Evolutionary conservation across 2,113 vertebrate species (phyloP).

Genomic region (Limnothrissa miodon): DNA sequence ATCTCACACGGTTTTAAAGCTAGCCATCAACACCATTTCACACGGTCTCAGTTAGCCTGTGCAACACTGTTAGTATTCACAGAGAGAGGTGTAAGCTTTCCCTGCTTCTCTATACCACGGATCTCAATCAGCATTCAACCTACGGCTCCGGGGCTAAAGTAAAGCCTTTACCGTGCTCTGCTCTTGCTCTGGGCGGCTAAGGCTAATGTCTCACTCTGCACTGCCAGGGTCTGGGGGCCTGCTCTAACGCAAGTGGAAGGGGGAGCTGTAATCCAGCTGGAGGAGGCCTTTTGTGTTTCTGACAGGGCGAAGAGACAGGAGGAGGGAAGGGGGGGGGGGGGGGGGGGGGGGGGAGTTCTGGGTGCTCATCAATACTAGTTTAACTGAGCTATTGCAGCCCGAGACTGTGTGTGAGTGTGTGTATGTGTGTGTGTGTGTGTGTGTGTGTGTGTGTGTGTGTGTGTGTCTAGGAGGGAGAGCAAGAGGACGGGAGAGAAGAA

Average conservation of each 20-base stretch:
- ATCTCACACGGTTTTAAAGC: neutral
- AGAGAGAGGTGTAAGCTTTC: neutral
- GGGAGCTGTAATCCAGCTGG: slow-evolving; percentile 22
- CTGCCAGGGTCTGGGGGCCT: neutral
- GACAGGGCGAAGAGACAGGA: neutral
- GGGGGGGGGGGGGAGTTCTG: neutral
- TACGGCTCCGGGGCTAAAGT: neutral
- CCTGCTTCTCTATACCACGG: neutral
- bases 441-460: neutral
- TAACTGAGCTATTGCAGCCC: neutral
- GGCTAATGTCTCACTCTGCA: neutral
- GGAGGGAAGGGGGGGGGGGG: neutral
- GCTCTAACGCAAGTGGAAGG: slow-evolving; percentile 13
- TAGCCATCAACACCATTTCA: neutral
- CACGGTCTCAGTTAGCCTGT: neutral
- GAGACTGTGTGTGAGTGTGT: neutral
- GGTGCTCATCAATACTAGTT: slow-evolving; percentile 26
- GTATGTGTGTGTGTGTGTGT: neutral
- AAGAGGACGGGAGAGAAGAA: neutral
- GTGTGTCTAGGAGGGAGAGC: neutral
- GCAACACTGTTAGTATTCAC: neutral
- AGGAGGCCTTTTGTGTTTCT: neutral
- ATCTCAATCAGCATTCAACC: slow-evolving; percentile 3
- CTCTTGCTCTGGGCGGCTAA: neutral
- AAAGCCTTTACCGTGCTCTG: neutral